Evolutionary conservation across 1,140 invertebrate species (phyloP).

Genomic region (Steinernema khuongi): DNA sequence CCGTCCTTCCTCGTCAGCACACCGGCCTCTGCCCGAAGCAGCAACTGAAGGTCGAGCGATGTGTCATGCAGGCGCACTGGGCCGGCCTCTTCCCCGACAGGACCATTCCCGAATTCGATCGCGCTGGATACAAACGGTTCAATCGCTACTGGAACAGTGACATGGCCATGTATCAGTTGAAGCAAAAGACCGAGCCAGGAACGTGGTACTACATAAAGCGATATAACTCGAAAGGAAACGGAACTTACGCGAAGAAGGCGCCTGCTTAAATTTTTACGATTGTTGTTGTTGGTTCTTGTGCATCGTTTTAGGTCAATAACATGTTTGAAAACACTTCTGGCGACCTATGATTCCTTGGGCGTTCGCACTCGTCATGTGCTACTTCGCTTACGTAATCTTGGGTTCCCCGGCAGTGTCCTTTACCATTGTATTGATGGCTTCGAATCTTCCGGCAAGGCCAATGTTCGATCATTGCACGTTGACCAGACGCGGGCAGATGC

Average conservation of each 20-base stretch:
- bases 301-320: neutral
- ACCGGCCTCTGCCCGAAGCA: slow-evolving; percentile 55
- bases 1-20: slow-evolving; percentile 53
- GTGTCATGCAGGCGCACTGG: slow-evolving; percentile 59
- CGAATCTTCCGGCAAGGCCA: no score
- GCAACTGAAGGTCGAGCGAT: slow-evolving; percentile 51
- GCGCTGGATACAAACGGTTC: slow-evolving; percentile 56
- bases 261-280: neutral
- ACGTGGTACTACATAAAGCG: slow-evolving; percentile 56
- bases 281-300: neutral
- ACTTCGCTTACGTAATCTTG: no score
- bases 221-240: slow-evolving; percentile 41
- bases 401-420: no score
- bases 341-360: no score
- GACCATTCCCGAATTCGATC: slow-evolving; percentile 53
- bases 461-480: no score
- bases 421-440: no score
- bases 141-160: slow-evolving; percentile 58
- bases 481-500: no score
- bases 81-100: slow-evolving; percentile 53
- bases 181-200: slow-evolving; percentile 47
- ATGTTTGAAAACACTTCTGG: neutral
- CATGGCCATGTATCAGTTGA: slow-evolving; percentile 47
- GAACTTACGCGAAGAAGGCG: neutral
- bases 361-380: no score